Evolutionary conservation across 2,888 invertebrate genomes (phyloP).

Genomic region (Papilio gigon): DNA sequence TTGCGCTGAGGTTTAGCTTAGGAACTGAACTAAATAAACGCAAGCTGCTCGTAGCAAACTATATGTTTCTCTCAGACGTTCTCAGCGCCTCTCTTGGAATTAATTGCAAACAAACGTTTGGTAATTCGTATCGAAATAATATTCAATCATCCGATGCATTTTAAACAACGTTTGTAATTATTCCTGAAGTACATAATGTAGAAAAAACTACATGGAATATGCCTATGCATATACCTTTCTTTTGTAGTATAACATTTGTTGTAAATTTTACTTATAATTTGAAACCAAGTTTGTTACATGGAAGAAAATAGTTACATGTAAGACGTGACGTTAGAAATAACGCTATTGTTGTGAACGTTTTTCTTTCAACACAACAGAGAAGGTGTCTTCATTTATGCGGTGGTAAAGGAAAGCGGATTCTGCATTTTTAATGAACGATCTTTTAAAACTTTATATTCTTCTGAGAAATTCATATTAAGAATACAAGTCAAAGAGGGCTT

Average conservation of each 20-base stretch:
- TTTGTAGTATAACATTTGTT: not conserved
- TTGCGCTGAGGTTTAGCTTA: constrained; percentile 34
- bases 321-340: constrained; percentile 2
- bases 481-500: not conserved
- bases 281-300: not conserved
- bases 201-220: too few relatives aligned
- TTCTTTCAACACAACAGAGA: constrained; percentile 22
- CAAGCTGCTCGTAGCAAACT: constrained; percentile 40
- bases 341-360: constrained; percentile 5
- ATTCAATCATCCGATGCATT: not conserved
- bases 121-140: constrained; percentile 26
- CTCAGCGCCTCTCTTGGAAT: constrained; percentile 31
- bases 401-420: constrained; percentile 11
- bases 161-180: not conserved
- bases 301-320: not conserved
- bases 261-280: not conserved
- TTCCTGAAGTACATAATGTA: too few relatives aligned
- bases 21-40: constrained; percentile 39
- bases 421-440: constrained; percentile 6
- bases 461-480: not conserved
- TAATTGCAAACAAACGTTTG: constrained; percentile 37
- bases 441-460: constrained; percentile 2
- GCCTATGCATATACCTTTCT: too few relatives aligned
- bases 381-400: constrained; percentile 34
- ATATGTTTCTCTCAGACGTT: constrained; percentile 37